These are phyloP conservation scores for Myathropa florea DNA, from an alignment of 2,888 invertebrate species.

Conservation along the genomic window DNA sequence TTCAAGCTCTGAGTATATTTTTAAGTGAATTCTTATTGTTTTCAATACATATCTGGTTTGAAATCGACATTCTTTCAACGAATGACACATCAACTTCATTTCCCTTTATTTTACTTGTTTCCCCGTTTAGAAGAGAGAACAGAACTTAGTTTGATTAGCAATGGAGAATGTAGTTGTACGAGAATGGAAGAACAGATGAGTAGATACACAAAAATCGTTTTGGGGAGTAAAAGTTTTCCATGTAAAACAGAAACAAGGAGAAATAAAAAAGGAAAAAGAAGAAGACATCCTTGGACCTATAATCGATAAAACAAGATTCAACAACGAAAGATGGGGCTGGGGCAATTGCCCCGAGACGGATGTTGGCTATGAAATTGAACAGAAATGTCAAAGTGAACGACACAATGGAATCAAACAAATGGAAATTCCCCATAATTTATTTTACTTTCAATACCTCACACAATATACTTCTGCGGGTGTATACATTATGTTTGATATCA, in stretches of 20 bases:
- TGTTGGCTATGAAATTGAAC: conserved; percentile 6
- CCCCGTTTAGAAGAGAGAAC: neutral
- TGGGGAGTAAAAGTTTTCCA: conserved; percentile 2
- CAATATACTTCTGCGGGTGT: neutral
- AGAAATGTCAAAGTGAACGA: conserved; percentile 1
- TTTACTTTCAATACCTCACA: neutral
- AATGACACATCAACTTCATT: conserved; percentile 49
- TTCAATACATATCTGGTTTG: neutral
- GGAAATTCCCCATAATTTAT: neutral
- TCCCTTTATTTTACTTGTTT: conserved; percentile 2
- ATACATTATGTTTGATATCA: neutral
- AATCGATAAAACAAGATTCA: conserved; percentile 59
- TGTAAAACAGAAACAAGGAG: neutral
- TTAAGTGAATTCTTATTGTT: neutral
- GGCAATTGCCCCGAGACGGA: neutral
- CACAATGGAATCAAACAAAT: conserved; percentile 12
- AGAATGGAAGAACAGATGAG: conserved; percentile 9
- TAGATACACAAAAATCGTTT: conserved; percentile 39
- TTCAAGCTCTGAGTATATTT: neutral
- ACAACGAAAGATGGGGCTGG: neutral
- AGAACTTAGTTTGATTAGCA: neutral
- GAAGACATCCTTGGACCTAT: conserved; percentile 54
- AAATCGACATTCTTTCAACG: neutral
- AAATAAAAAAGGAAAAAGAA: neutral
- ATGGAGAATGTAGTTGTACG: neutral